phyloP scores from a whole-genome alignment of 1,140 invertebrate species.

The Drosophila gunungcola region DNA sequence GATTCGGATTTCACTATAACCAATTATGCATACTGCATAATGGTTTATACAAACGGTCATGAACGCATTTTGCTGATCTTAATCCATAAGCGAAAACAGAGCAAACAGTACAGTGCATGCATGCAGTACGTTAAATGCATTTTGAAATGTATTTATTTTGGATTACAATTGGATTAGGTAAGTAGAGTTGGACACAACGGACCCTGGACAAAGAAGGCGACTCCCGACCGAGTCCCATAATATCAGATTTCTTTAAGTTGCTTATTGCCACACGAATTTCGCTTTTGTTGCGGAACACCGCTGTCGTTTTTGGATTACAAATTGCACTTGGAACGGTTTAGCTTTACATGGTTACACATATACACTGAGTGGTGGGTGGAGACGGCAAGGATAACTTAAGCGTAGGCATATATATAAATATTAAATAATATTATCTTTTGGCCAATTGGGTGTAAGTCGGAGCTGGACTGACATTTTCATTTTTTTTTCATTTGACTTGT shows the following conservation, averaged over 20 bases:
- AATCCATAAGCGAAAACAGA: too few species aligned
- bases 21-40: too few species aligned
- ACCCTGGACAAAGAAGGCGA: background rate
- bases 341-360: slow-evolving; percentile 54
- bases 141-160: slow-evolving; percentile 26
- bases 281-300: slow-evolving; percentile 6
- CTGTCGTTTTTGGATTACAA: slow-evolving; percentile 49
- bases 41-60: too few species aligned
- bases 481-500: background rate
- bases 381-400: slow-evolving; percentile 9
- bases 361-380: slow-evolving; percentile 30
- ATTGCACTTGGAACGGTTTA: slow-evolving; percentile 72
- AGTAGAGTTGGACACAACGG: slow-evolving; percentile 6
- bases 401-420: slow-evolving; percentile 10
- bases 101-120: background rate
- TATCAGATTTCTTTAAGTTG: slow-evolving; percentile 18
- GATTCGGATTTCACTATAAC: too few species aligned
- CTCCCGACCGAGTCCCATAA: slow-evolving; percentile 3
- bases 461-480: background rate
- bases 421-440: slow-evolving; percentile 58
- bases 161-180: slow-evolving; percentile 33
- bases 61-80: too few species aligned
- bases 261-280: slow-evolving; percentile 30
- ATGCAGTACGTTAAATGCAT: background rate
- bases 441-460: slow-evolving; percentile 44